Conservation (phyloP, 2,113 vertebrate genomes). For the Phoenicopterus ruber region DNA sequence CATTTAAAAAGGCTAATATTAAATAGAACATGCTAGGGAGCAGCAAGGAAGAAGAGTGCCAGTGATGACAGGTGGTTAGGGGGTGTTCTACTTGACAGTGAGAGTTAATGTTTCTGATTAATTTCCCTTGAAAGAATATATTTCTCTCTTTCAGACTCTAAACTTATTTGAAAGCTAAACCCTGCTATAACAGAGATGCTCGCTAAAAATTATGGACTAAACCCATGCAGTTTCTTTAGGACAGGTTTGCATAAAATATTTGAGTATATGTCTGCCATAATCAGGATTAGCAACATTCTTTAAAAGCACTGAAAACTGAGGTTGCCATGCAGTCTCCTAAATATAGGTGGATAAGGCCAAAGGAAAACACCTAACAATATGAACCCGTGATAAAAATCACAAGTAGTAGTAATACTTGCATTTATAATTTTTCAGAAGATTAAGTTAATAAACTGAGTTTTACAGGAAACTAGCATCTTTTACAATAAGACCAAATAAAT, state of each 20-base stretch:
- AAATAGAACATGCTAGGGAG: neutral
- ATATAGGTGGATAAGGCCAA: neutral
- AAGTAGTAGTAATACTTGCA: neutral
- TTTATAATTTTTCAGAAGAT: neutral
- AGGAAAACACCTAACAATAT: neutral
- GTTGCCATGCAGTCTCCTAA: neutral
- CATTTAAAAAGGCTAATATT: neutral
- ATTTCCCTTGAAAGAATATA: neutral
- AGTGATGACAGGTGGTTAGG: accelerated
- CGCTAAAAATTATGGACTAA: neutral
- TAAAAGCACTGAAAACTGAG: neutral
- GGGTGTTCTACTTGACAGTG: neutral
- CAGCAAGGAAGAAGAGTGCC: neutral
- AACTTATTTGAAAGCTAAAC: neutral
- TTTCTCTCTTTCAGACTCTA: neutral
- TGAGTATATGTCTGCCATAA: neutral
- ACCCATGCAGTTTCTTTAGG: neutral
- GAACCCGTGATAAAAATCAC: neutral
- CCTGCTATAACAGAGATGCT: neutral
- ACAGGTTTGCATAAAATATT: neutral
- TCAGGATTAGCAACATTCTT: neutral
- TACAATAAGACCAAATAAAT: neutral
- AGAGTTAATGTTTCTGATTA: neutral
- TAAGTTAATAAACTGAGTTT: neutral
- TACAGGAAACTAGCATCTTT: neutral